Evolutionary conservation across 2,113 vertebrate species (phyloP).

Genomic region (Ctenomys sociabilis): DNA sequence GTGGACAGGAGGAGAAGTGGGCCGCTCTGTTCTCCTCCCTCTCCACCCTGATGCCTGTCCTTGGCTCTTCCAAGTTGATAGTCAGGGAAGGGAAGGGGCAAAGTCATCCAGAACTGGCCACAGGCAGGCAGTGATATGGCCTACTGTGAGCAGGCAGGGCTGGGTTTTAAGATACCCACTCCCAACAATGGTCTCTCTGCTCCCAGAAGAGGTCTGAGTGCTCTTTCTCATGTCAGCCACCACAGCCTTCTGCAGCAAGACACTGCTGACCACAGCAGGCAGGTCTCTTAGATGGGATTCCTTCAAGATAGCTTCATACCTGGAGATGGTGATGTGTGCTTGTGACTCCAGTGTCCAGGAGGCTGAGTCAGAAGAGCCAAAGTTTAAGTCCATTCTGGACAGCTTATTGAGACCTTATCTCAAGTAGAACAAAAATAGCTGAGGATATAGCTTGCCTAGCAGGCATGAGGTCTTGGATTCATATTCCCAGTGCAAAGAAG

Average conservation of each 20-base stretch:
- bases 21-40: neutral
- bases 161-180: neutral
- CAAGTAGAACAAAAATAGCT: neutral
- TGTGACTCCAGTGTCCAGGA: neutral
- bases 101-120: too few relatives aligned
- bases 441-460: neutral
- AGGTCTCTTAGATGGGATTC: neutral
- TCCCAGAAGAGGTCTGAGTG: neutral
- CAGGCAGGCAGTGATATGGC: neutral
- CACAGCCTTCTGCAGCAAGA: neutral
- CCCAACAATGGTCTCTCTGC: neutral
- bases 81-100: fast-evolving
- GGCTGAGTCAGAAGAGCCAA: neutral
- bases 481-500: neutral
- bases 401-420: neutral
- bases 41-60: neutral
- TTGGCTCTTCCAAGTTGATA: neutral
- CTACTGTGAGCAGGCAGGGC: too few relatives aligned
- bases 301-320: neutral
- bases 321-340: neutral
- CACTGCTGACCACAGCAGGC: neutral
- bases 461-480: neutral
- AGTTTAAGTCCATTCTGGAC: neutral
- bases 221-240: neutral
- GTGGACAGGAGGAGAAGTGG: neutral